Evolutionary conservation across 2,113 vertebrate species (phyloP).

Genomic region (Murina feae): DNA sequence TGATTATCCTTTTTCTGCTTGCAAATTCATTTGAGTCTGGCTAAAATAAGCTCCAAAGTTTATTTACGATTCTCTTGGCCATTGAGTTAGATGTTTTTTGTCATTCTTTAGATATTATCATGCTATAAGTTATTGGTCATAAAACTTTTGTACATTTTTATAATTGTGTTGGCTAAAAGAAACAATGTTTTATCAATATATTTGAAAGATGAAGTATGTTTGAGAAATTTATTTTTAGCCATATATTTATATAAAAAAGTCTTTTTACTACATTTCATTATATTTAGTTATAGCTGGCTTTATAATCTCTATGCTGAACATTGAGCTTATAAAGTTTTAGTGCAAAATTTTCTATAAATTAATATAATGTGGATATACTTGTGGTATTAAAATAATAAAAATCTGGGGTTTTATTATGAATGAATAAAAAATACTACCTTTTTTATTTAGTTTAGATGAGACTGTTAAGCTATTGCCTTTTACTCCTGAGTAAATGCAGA

Average conservation of each 20-base stretch:
- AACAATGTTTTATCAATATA: background rate
- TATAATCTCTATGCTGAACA: background rate
- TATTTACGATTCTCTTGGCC: slow-evolving; percentile 37
- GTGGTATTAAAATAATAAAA: slow-evolving; percentile 5
- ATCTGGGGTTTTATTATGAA: background rate
- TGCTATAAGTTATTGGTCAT: slow-evolving; percentile 2
- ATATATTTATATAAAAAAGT: background rate
- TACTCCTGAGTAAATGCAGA: background rate
- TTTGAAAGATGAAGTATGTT: background rate
- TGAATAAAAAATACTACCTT: background rate
- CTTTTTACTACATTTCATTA: background rate
- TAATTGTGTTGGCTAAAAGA: background rate
- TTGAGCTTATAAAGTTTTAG: background rate
- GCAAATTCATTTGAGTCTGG: slow-evolving; percentile 33
- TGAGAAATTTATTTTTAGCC: background rate
- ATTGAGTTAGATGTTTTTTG: background rate
- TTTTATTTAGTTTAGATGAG: background rate
- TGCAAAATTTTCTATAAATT: background rate
- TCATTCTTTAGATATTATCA: background rate
- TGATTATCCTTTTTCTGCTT: slow-evolving; percentile 9
- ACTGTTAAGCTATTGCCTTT: background rate
- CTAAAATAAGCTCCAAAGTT: slow-evolving; percentile 4
- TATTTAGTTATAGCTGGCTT: background rate
- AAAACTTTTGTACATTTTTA: background rate
- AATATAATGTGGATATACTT: background rate